These are phyloP conservation scores for Channa maculata DNA, from an alignment of 2,113 vertebrate species.

Conservation along the genomic window DNA sequence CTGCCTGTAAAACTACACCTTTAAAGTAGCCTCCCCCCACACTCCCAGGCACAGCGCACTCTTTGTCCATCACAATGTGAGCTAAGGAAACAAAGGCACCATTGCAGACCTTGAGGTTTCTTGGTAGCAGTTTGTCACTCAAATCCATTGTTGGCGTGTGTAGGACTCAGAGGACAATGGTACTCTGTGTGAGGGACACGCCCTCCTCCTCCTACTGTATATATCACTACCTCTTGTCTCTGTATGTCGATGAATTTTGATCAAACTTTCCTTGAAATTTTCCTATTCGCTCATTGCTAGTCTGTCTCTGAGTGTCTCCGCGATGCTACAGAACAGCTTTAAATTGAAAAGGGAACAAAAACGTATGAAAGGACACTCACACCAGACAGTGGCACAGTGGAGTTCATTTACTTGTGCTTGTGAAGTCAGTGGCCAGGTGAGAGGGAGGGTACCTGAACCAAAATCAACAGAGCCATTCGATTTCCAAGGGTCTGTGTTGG, in stretches of 20 bases:
- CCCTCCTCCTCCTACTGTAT: constrained; percentile 53
- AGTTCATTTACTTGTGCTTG: background rate
- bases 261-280: background rate
- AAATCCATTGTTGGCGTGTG: constrained; percentile 79
- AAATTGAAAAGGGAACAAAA: no score
- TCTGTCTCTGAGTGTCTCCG: no score
- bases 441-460: no score
- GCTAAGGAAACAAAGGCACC: constrained; percentile 78
- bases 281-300: no score
- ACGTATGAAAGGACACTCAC: background rate
- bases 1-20: constrained; percentile 68
- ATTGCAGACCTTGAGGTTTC: constrained; percentile 75
- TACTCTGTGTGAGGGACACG: constrained; percentile 72
- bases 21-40: constrained; percentile 57
- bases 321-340: no score
- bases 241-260: constrained; percentile 18
- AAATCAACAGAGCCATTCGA: no score
- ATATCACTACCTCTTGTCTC: constrained; percentile 41
- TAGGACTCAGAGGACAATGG: constrained; percentile 66
- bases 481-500: no score
- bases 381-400: background rate
- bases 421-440: background rate
- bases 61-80: constrained; percentile 81
- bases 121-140: constrained; percentile 77
- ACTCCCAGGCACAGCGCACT: constrained; percentile 53